A percentile compares a stretch with the other conserved stretches of the same genome.
Evolutionary conservation across 2,113 vertebrate species (phyloP).

Genomic region (Nycticorax nycticorax): DNA sequence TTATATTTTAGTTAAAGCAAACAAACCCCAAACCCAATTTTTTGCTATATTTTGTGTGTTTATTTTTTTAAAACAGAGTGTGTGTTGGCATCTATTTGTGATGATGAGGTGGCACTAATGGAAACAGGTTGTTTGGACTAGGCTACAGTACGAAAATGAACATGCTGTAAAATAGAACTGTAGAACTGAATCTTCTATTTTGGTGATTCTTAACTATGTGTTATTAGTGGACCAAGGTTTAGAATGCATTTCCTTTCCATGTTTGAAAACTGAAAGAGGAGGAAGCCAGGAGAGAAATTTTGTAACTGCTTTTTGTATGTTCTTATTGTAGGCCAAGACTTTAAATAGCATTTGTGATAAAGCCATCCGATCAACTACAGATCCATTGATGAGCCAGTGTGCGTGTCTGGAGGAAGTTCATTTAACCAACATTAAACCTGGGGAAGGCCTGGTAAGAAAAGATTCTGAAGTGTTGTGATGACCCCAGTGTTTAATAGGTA

Average conservation of each 20-base stretch:
- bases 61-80: background rate
- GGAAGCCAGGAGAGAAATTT: background rate
- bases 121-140: background rate
- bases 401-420: slow-evolving; percentile 89
- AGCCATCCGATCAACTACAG: slow-evolving; percentile 80
- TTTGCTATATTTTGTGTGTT: background rate
- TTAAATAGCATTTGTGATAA: slow-evolving; percentile 92
- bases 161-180: background rate
- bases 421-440: slow-evolving; percentile 85
- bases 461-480: background rate
- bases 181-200: background rate
- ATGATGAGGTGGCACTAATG: background rate
- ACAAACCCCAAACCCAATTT: background rate
- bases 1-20: background rate
- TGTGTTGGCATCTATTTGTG: background rate
- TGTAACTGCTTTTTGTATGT: background rate
- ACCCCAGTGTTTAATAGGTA: background rate
- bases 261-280: background rate
- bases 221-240: background rate
- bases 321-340: slow-evolving; percentile 80
- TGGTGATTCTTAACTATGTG: background rate
- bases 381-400: slow-evolving; percentile 83
- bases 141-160: background rate
- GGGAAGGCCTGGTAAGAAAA: slow-evolving; percentile 90
- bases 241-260: background rate